Base-by-base conservation (phyloP, 2,888 invertebrate species). In the Adelphocoris suturalis region DNA sequence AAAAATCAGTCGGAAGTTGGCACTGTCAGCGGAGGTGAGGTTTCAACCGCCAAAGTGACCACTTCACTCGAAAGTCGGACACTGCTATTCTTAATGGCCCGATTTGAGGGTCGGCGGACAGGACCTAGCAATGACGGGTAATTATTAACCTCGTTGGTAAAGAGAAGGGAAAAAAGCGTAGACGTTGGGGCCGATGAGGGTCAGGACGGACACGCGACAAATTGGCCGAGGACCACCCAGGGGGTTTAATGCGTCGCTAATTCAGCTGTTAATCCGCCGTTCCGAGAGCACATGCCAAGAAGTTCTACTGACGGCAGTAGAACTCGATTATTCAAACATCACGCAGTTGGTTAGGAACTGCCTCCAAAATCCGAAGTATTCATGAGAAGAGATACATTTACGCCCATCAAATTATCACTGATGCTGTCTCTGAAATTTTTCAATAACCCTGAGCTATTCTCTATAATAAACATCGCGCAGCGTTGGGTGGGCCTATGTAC, bases 121-220 rank as follows among this genome's bases (percentile, higher is more conserved):
- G 78, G 78, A 19, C 13, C 27, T 2, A 4, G 19, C 46, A 16
- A 75, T 13, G 78, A 78, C 78, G 78, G 46, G 46, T 47, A 47
- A 78, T 47, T 27, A 27, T 9, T 27, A 19, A 76, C 28, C 11
- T 19, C 2, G 78, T 19, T 47, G 47, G 37, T 28, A 47, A 46
- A 46, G 37, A 78, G 46, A 7, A 19, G 76, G n/a, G n/a, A n/a
- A 76, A 28, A 76, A 9, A 28, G 14, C 76, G 75, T 75, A 12
- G 75, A 75, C 23, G n/a, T 5, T 28, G 76, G 9, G 76, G 76
- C 0, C 76, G 76, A 2, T 2, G 28, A 5, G 46, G 28, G 28
- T 28, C 46, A 28, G 76, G 16, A 37, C 47, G 46, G 76, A 76
- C 76, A 78, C 78, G 78, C 37, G 78, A 78, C 78, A 78, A 78